phyloP scores from a whole-genome alignment of 2,113 vertebrate species.

The Connochaetes taurinus region DNA sequence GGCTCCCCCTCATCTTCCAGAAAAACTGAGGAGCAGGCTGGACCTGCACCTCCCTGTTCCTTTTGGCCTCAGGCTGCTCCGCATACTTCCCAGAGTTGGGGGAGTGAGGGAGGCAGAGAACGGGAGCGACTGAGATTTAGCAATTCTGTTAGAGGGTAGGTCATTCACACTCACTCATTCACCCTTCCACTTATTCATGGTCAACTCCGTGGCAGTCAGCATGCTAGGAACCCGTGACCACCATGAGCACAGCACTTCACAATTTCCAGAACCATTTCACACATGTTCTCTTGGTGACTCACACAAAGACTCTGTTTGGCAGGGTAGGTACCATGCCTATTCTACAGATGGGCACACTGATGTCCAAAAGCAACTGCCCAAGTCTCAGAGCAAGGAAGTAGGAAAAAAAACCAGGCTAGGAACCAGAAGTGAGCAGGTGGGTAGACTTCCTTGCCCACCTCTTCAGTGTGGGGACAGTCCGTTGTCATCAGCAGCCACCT shows the following conservation, averaged over 20 bases:
- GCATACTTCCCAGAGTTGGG: neutral
- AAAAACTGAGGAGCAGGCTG: neutral
- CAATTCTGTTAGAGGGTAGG: neutral
- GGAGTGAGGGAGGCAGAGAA: neutral
- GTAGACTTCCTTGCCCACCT: neutral
- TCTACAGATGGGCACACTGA: neutral
- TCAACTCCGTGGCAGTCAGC: neutral
- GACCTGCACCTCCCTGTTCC: too few relatives aligned
- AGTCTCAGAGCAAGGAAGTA: neutral
- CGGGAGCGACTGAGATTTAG: neutral
- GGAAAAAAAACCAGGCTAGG: too few relatives aligned
- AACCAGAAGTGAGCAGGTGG: neutral
- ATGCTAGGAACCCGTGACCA: neutral
- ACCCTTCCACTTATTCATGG: neutral
- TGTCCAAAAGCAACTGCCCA: neutral
- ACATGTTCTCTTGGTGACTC: neutral
- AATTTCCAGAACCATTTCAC: neutral
- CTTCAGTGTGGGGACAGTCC: neutral
- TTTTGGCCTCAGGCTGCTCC: neutral
- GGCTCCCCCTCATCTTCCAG: neutral
- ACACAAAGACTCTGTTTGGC: neutral
- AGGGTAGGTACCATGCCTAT: neutral
- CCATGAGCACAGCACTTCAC: accelerated
- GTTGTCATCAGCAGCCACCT: too few relatives aligned
- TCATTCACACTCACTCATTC: neutral